Conservation (phyloP, 2,888 invertebrate genomes). For the Amphipyra tragopoginis region DNA sequence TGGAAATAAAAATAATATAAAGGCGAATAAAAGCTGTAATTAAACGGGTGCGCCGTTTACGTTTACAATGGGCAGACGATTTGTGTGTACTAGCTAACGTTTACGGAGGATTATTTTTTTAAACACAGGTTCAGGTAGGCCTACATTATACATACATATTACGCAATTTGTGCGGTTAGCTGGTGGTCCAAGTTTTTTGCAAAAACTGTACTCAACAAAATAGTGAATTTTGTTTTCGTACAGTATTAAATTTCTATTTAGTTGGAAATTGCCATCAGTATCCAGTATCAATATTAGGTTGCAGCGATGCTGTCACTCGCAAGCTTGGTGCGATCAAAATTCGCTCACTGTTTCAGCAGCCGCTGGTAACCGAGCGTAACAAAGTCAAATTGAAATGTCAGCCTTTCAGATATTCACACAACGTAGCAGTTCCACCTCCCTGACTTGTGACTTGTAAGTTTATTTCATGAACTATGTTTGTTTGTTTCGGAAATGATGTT, state of each 20-base stretch:
- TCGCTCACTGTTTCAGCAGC: conserved; percentile 60
- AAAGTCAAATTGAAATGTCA: conserved; percentile 85
- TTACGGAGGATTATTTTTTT: conserved; percentile 38
- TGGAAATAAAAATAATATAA: conserved; percentile 39
- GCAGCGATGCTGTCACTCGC: conserved; percentile 62
- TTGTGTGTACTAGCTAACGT: conserved; percentile 30
- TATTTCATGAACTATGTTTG: conserved; percentile 49
- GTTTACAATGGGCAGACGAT: conserved; percentile 41
- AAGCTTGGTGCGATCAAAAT: conserved; percentile 64
- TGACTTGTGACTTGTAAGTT: conserved; percentile 41
- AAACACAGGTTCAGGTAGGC: conserved; percentile 21
- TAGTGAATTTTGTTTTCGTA: neutral
- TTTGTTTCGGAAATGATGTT: conserved; percentile 29
- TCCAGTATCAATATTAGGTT: conserved; percentile 29
- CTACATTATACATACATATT: neutral
- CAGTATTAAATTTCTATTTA: conserved; percentile 10
- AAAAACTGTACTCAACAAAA: no score
- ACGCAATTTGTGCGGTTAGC: conserved; percentile 5
- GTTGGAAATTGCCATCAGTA: conserved; percentile 32
- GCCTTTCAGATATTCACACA: conserved; percentile 70
- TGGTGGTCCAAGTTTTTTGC: conserved; percentile 1
- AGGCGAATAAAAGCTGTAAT: conserved; percentile 45
- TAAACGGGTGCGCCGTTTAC: conserved; percentile 44
- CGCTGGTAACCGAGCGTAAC: conserved; percentile 69
- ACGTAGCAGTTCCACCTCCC: conserved; percentile 38